phyloP scores from a whole-genome alignment of 2,113 vertebrate genomes.

The Alces alces region DNA sequence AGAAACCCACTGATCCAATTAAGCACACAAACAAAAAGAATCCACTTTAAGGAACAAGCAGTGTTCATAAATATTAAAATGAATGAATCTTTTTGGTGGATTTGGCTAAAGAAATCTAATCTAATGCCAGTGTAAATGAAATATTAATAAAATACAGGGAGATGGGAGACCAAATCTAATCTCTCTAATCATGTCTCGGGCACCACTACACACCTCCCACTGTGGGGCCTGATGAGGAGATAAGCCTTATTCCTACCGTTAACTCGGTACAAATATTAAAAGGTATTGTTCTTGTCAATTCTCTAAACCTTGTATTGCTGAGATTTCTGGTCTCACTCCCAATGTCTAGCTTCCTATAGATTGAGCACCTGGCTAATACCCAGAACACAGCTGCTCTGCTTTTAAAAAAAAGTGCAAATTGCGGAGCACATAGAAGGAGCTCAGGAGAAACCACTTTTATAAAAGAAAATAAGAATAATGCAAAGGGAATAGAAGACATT shows the following conservation, averaged over 20 bases:
- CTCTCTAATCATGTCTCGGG: conserved; percentile 67
- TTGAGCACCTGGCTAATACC: neutral
- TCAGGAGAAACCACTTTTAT: conserved; percentile 48
- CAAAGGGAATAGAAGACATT: conserved; percentile 3
- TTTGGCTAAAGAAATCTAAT: conserved; percentile 74
- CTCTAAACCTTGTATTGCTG: neutral
- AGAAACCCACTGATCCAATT: conserved; percentile 61
- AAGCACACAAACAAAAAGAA: conserved; percentile 53
- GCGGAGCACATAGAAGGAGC: neutral
- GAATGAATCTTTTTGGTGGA: conserved; percentile 44
- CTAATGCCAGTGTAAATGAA: conserved; percentile 74
- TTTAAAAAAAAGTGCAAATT: conserved; percentile 51
- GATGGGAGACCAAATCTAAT: conserved; percentile 69
- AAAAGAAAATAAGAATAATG: conserved; percentile 2
- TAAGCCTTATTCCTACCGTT: conserved; percentile 39
- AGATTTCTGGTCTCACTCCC: neutral
- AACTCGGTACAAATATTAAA: conserved; percentile 60
- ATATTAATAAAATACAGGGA: conserved; percentile 72
- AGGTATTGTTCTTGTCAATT: conserved; percentile 56
- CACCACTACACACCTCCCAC: conserved; percentile 45
- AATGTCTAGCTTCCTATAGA: neutral
- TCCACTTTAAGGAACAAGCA: conserved; percentile 34
- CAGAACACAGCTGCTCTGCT: conserved; percentile 15
- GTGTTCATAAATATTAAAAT: conserved; percentile 73
- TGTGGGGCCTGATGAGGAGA: conserved; percentile 35